phyloP scores from a whole-genome alignment of 2,888 invertebrate genomes.

The Lamproptera curius region DNA sequence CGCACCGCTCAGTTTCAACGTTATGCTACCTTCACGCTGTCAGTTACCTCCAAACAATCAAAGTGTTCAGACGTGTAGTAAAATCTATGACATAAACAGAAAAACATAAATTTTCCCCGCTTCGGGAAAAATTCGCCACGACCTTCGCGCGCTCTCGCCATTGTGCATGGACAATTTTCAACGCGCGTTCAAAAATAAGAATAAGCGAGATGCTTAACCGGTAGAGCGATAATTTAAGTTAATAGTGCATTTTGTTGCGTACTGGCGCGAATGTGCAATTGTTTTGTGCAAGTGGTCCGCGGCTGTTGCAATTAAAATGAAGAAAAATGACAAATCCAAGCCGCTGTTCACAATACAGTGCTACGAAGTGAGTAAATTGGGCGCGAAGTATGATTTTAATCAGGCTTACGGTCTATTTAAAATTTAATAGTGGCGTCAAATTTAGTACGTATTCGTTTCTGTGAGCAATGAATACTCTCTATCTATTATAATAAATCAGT shows the following conservation, averaged over 20 bases:
- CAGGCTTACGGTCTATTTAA: no score
- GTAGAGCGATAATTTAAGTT: conserved; percentile 22
- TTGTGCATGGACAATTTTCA: conserved; percentile 29
- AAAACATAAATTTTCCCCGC: conserved; percentile 46
- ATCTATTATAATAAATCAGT: neutral
- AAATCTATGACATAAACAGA: conserved; percentile 20
- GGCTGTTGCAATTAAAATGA: conserved; percentile 40
- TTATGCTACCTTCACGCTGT: neutral
- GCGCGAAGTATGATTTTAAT: conserved; percentile 20
- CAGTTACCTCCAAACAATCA: conserved; percentile 11
- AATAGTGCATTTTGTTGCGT: conserved; percentile 22
- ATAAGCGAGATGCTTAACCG: conserved; percentile 8
- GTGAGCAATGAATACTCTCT: no score
- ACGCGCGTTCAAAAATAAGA: conserved; percentile 21
- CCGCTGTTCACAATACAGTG: conserved; percentile 79
- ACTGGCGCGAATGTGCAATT: conserved; percentile 19
- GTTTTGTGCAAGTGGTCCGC: conserved; percentile 14
- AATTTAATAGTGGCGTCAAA: no score
- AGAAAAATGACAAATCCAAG: conserved; percentile 59
- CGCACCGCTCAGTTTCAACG: conserved; percentile 6
- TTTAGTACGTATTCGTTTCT: no score
- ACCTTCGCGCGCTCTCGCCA: conserved; percentile 57
- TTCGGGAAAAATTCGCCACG: conserved; percentile 51
- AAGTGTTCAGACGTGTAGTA: conserved; percentile 6
- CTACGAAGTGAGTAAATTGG: conserved; percentile 76